These are phyloP conservation scores for Melanostigma gelatinosum DNA, from an alignment of 2,113 vertebrate species.

Conservation along the genomic window DNA sequence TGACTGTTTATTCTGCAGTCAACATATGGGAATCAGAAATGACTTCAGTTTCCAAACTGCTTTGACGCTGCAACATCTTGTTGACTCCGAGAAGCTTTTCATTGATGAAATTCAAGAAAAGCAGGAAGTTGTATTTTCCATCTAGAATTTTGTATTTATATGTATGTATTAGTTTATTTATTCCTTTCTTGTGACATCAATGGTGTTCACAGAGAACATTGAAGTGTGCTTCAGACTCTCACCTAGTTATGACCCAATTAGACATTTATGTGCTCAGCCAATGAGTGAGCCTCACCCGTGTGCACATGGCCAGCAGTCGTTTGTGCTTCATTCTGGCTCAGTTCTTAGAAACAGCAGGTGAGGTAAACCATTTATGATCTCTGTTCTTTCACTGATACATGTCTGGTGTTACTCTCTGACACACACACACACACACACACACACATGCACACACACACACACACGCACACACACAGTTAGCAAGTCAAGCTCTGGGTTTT, in stretches of 20 bases:
- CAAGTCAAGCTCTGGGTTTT: constrained; percentile 38
- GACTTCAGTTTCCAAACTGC: background rate
- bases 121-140: background rate
- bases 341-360: constrained; percentile 6
- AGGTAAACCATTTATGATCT: background rate
- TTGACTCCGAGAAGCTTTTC: background rate
- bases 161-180: background rate
- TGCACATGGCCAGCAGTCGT: constrained; percentile 1
- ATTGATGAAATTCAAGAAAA: background rate
- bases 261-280: constrained; percentile 27
- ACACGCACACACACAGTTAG: constrained; percentile 27
- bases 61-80: constrained; percentile 1
- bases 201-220: constrained; percentile 5
- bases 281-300: constrained; percentile 20
- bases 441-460: constrained; percentile 11
- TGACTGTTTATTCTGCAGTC: background rate
- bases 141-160: background rate
- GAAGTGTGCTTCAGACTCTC: constrained; percentile 7
- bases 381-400: background rate
- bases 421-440: background rate
- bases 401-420: background rate
- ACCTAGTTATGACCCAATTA: background rate
- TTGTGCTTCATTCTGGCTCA: constrained; percentile 47
- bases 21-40: background rate
- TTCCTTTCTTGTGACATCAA: background rate